These are phyloP conservation scores for Dysmachus trigonus DNA, from an alignment of 2,888 invertebrate genomes.

Conservation along the genomic window DNA sequence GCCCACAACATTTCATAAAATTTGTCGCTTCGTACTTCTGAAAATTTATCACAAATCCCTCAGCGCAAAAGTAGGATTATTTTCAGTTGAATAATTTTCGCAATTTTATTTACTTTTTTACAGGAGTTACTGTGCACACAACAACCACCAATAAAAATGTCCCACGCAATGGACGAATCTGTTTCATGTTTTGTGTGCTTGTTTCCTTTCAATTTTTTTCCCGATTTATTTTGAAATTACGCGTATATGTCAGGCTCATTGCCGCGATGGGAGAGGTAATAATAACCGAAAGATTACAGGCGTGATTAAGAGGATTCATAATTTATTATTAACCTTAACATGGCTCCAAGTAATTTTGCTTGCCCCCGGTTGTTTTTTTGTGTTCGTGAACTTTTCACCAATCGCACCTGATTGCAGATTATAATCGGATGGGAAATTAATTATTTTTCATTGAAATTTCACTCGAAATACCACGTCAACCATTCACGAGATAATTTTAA, in stretches of 20 bases:
- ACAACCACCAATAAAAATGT: not conserved
- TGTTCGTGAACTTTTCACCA: not conserved
- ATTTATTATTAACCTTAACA: not conserved
- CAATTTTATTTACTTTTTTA: slow-evolving; percentile 8
- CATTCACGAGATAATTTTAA: not conserved
- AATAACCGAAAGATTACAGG: not conserved
- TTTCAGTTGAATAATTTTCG: slow-evolving; percentile 1
- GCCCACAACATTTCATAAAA: not conserved
- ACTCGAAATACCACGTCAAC: no score
- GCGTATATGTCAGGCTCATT: not conserved
- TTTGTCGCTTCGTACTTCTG: not conserved
- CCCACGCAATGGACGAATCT: not conserved
- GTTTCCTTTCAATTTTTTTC: not conserved
- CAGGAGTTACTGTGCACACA: not conserved
- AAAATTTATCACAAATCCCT: not conserved
- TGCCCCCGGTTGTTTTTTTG: not conserved
- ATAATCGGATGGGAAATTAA: not conserved
- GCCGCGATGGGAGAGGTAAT: not conserved
- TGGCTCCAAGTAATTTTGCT: not conserved
- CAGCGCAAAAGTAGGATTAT: not conserved
- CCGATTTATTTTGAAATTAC: not conserved
- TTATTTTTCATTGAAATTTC: not conserved
- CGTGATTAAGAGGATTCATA: not conserved
- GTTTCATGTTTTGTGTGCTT: not conserved
- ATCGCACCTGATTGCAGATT: not conserved